phyloP scores from a whole-genome alignment of 2,113 vertebrate species.

The Ophthalmolycus amberensis region DNA sequence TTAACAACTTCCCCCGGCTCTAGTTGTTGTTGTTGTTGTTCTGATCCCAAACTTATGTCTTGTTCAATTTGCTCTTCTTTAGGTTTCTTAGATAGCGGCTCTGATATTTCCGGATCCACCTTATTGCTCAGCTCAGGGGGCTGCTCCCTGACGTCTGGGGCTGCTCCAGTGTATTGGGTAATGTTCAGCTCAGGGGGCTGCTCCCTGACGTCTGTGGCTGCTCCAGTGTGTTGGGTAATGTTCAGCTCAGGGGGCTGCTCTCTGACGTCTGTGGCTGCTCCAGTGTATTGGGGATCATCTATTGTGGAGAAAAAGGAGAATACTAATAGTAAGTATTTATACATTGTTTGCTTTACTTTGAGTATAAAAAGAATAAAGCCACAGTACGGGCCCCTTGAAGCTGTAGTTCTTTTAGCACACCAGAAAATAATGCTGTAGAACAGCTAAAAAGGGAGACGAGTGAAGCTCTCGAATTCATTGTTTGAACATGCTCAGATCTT shows the following conservation, averaged over 20 bases:
- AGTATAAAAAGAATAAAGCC: neutral
- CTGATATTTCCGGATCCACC: too few species aligned
- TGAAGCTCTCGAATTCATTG: neutral
- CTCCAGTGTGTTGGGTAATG: neutral
- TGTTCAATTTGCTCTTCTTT: too few species aligned
- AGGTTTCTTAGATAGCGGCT: too few species aligned
- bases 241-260: too few species aligned
- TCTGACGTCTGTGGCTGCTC: too few species aligned
- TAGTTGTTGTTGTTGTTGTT: too few species aligned
- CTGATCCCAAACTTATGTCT: too few species aligned
- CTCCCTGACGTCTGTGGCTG: neutral
- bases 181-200: neutral
- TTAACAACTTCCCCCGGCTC: too few species aligned
- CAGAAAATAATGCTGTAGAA: neutral
- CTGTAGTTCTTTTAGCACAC: neutral
- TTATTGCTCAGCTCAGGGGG: too few species aligned
- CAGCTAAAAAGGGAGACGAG: neutral
- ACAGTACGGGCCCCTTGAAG: neutral
- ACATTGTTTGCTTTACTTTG: neutral
- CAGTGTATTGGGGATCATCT: constrained; percentile 27
- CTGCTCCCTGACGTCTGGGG: neutral
- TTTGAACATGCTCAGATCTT: neutral
- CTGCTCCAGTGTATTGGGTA: too few species aligned
- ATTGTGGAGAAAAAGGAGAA: neutral
- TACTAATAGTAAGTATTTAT: neutral